phyloP scores from a whole-genome alignment of 1,140 invertebrate species.

The Macrosteles quadrilineatus region DNA sequence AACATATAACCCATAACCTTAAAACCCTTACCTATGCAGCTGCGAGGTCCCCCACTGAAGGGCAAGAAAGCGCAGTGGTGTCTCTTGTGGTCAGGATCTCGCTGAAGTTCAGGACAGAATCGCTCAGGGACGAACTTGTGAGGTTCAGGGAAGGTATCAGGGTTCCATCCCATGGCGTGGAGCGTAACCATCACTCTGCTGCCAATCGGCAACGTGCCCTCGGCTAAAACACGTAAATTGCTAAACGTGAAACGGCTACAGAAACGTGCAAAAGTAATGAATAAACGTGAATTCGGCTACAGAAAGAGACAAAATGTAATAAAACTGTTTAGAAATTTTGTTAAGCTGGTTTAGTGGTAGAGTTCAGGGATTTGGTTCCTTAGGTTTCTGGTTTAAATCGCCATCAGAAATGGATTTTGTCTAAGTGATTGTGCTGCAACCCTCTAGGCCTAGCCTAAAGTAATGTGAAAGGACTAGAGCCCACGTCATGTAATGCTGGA shows the following conservation, averaged over 20 bases:
- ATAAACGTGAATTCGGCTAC: not conserved
- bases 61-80: slow-evolving; percentile 50
- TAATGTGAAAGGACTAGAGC: too few relatives aligned
- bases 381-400: not conserved
- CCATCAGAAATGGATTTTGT: not conserved
- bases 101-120: slow-evolving; percentile 52
- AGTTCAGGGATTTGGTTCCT: not conserved
- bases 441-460: too few relatives aligned
- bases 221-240: not conserved
- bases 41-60: slow-evolving; percentile 53
- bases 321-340: not conserved
- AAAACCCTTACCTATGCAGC: too few relatives aligned
- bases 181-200: not conserved
- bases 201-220: not conserved
- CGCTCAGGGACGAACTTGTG: slow-evolving; percentile 57
- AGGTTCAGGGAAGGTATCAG: slow-evolving; percentile 55
- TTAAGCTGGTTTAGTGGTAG: not conserved
- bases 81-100: slow-evolving; percentile 44
- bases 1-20: too few relatives aligned
- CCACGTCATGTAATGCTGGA: too few relatives aligned
- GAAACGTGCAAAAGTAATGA: not conserved
- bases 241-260: not conserved
- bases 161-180: slow-evolving; percentile 40
- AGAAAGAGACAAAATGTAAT: not conserved
- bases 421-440: too few relatives aligned